These are phyloP conservation scores for Erethizon dorsatum DNA, from an alignment of 2,797 vertebrate genomes.

Conservation along the genomic window DNA sequence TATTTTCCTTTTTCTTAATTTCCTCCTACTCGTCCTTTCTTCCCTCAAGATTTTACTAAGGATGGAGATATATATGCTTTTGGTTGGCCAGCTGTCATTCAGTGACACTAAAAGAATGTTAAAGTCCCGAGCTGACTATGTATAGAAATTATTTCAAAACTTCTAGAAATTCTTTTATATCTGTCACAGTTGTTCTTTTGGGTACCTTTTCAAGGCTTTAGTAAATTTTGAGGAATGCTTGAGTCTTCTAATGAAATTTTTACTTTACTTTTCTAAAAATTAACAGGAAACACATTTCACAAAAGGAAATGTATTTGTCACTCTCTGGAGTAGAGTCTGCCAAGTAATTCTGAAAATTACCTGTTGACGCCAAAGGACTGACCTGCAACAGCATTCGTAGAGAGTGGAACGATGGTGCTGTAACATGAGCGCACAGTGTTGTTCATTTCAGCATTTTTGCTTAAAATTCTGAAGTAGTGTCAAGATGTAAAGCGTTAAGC, in stretches of 20 bases:
- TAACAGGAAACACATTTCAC: constrained; percentile 11
- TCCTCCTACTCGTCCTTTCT: constrained; percentile 11
- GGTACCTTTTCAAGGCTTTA: constrained; percentile 23
- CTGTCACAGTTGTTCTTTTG: neutral
- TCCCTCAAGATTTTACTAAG: neutral
- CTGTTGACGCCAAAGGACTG: neutral
- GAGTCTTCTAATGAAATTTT: constrained; percentile 13
- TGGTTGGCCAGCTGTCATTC: neutral
- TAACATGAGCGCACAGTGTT: neutral
- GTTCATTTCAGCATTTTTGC: constrained; percentile 9
- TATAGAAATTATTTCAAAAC: constrained; percentile 51
- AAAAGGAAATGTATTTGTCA: neutral
- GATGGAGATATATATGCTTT: neutral
- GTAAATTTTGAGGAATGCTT: constrained; percentile 18
- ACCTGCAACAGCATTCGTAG: neutral
- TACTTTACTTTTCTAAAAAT: constrained; percentile 12
- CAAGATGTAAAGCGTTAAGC: constrained; percentile 70
- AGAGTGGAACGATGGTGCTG: neutral
- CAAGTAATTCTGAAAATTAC: neutral
- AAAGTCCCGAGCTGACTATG: constrained; percentile 10
- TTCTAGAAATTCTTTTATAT: neutral
- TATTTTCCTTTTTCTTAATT: constrained; percentile 9
- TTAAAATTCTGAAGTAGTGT: constrained; percentile 33
- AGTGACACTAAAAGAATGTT: neutral
- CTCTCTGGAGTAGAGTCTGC: constrained; percentile 26